Conservation (phyloP, 2,797 vertebrate genomes). For the Corythornis leucogaster region DNA sequence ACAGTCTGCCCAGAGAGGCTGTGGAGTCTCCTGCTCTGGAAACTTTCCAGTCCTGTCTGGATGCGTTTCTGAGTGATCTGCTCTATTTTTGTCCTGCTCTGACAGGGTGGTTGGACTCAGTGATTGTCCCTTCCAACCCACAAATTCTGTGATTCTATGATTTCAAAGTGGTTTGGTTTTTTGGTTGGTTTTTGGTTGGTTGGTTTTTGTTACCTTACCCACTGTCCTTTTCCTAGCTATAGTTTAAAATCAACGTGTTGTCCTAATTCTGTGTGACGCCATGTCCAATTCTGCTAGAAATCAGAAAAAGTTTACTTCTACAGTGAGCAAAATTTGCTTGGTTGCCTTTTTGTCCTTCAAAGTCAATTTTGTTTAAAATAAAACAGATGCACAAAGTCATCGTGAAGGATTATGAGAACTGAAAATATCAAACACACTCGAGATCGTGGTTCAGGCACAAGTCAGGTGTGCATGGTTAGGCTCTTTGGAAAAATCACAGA, state of each 20-base stretch:
- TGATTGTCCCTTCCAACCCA: too few relatives aligned
- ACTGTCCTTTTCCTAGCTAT: not conserved
- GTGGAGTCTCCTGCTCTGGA: too few relatives aligned
- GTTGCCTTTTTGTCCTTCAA: constrained; percentile 17
- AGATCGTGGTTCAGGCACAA: not conserved
- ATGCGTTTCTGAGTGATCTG: too few relatives aligned
- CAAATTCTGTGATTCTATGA: too few relatives aligned
- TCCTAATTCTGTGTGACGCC: not conserved
- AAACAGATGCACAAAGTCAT: not conserved
- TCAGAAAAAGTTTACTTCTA: not conserved
- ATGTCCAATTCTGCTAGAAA: not conserved
- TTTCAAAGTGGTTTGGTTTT: not conserved
- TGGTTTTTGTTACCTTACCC: not conserved
- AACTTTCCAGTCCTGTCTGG: too few relatives aligned
- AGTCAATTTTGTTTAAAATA: constrained; percentile 4
- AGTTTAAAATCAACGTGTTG: not conserved
- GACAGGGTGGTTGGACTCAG: too few relatives aligned
- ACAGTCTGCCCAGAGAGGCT: too few relatives aligned
- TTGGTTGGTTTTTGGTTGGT: too few relatives aligned
- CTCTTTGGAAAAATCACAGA: not conserved
- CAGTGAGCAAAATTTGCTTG: not conserved
- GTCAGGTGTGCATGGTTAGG: not conserved
- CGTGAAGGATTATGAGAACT: not conserved
- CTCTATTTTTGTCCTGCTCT: too few relatives aligned
- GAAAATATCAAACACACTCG: not conserved